Percentiles rank a stretch among this genome's conserved stretches.
Conservation (phyloP, 2,888 invertebrate genomes). For the Antheraea yamamai region DNA sequence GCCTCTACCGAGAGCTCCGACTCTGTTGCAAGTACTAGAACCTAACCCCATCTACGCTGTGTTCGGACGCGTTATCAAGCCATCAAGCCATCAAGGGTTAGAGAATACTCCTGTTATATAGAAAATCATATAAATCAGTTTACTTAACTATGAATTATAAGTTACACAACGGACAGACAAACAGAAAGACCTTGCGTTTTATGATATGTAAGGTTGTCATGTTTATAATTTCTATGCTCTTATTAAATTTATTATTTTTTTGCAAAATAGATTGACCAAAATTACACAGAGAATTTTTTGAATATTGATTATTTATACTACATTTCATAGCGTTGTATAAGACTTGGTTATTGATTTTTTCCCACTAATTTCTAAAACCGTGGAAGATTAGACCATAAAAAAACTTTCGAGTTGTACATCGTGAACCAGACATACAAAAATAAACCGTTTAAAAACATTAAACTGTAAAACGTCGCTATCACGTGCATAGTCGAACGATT, state of each 20-base stretch:
- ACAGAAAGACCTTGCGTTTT: too few relatives aligned
- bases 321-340: neutral
- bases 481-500: slow-evolving; percentile 6
- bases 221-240: too few relatives aligned
- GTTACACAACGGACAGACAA: too few relatives aligned
- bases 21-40: too few relatives aligned
- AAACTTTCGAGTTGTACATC: neutral
- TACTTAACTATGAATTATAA: too few relatives aligned
- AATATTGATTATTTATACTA: neutral
- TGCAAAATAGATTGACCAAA: neutral
- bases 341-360: neutral
- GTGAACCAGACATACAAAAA: slow-evolving; percentile 8
- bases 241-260: neutral
- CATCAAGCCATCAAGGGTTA: too few relatives aligned
- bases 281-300: neutral
- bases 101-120: too few relatives aligned
- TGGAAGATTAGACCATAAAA: slow-evolving; percentile 5
- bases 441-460: slow-evolving; percentile 12
- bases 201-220: too few relatives aligned
- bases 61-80: too few relatives aligned
- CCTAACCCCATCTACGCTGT: too few relatives aligned
- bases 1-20: too few relatives aligned
- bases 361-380: neutral
- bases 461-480: slow-evolving; percentile 12
- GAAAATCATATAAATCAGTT: too few relatives aligned